Evolutionary conservation across 2,888 invertebrate genomes (phyloP).

Genomic region (Heliconius ismenius): DNA sequence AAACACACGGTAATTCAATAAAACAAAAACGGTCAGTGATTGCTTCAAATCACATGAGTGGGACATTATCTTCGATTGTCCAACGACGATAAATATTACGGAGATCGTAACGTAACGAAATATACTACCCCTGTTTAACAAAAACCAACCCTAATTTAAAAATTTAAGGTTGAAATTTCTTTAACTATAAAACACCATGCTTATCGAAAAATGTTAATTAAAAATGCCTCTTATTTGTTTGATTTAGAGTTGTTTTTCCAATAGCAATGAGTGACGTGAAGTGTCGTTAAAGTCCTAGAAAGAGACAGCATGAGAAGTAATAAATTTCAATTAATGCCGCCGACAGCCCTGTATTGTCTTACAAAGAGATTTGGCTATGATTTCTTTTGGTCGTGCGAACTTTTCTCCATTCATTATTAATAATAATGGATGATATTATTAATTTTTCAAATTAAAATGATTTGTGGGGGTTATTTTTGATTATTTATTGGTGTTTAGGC

Average conservation of each 20-base stretch:
- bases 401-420: conserved; percentile 43
- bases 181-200: conserved; percentile 2
- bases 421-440: conserved; percentile 35
- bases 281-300: conserved; percentile 64
- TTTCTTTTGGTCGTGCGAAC: conserved; percentile 49
- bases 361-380: conserved; percentile 68
- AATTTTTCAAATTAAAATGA: conserved; percentile 29
- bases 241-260: conserved; percentile 34
- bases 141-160: neutral
- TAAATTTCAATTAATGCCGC: conserved; percentile 80
- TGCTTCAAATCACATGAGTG: conserved; percentile 78
- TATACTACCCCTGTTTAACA: neutral
- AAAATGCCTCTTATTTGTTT: conserved; percentile 19
- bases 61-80: conserved; percentile 78
- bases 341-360: conserved; percentile 72
- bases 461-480: conserved; percentile 21
- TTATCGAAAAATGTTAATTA: conserved; percentile 26
- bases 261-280: conserved; percentile 41
- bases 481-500: conserved; percentile 21
- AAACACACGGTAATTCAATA: conserved; percentile 67
- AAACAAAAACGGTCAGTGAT: conserved; percentile 69
- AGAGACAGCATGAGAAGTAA: conserved; percentile 62
- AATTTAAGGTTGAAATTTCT: conserved; percentile 12
- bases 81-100: conserved; percentile 65
- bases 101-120: conserved; percentile 51